These are phyloP conservation scores for Platyrinchus mystaceus DNA, from an alignment of 2,797 vertebrate species.

Conservation along the genomic window DNA sequence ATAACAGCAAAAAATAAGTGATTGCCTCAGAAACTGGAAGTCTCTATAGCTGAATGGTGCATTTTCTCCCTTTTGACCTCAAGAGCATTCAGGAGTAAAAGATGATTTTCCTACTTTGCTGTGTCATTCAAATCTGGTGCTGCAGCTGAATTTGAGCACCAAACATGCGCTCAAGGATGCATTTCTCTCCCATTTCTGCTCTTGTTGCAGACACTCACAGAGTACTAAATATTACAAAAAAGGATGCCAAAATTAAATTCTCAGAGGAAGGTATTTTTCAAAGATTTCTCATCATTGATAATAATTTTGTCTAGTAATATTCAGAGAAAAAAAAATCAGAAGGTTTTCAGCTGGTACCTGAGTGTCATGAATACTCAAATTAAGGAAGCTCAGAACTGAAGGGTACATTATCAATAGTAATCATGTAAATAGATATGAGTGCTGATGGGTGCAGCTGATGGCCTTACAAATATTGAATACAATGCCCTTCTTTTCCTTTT, in stretches of 20 bases:
- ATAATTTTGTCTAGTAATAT: background rate
- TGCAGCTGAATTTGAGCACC: background rate
- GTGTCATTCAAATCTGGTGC: conserved; percentile 13
- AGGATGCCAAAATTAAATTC: background rate
- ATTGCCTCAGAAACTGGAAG: conserved; percentile 50
- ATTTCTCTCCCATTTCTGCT: background rate
- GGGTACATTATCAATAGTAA: background rate
- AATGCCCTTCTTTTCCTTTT: background rate
- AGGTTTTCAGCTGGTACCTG: background rate
- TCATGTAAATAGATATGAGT: background rate
- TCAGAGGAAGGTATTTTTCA: background rate
- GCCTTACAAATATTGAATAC: background rate
- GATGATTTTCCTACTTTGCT: conserved; percentile 37
- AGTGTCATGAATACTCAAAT: conserved; percentile 10
- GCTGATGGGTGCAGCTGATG: background rate
- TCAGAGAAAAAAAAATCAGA: background rate
- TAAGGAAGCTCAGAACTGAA: background rate
- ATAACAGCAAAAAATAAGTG: conserved; percentile 63
- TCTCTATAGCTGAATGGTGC: conserved; percentile 27
- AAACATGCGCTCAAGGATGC: background rate
- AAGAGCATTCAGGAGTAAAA: conserved; percentile 34
- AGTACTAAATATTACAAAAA: background rate
- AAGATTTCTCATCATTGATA: background rate
- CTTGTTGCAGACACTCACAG: background rate
- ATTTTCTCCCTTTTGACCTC: conserved; percentile 46